A percentile compares a stretch with the other conserved stretches of the same genome.
phyloP scores from a whole-genome alignment of 2,797 vertebrate genomes.

The Adelosebastes latens region DNA sequence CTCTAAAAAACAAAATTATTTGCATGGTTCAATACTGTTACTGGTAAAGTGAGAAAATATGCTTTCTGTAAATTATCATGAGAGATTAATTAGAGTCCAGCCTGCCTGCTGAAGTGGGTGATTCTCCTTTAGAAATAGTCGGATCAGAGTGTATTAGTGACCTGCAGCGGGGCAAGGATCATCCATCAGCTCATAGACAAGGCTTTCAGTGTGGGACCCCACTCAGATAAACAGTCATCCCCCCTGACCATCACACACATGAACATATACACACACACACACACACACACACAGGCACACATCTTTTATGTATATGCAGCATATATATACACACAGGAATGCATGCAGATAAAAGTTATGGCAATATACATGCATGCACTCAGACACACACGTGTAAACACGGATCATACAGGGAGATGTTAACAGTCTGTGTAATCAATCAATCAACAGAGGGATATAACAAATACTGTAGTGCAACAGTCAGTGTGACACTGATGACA shows the following conservation, averaged over 20 bases:
- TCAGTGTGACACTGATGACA: background rate
- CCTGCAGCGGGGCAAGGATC: slow-evolving; percentile 41
- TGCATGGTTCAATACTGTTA: background rate
- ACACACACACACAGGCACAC: slow-evolving; percentile 29
- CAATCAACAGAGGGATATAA: background rate
- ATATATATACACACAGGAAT: slow-evolving; percentile 42
- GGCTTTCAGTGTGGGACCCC: slow-evolving; percentile 71
- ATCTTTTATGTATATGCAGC: slow-evolving; percentile 26
- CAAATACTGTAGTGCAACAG: slow-evolving; percentile 10
- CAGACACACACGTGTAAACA: slow-evolving; percentile 26
- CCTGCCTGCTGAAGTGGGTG: slow-evolving; percentile 3
- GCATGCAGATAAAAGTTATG: slow-evolving; percentile 51
- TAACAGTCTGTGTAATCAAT: slow-evolving; percentile 10
- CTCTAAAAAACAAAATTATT: background rate
- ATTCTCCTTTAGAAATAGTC: background rate
- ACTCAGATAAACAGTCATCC: slow-evolving; percentile 72
- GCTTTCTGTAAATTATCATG: background rate
- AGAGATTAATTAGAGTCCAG: background rate
- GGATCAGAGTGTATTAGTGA: slow-evolving; percentile 45
- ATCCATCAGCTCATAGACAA: slow-evolving; percentile 75
- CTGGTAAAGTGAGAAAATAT: background rate
- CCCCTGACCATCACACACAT: slow-evolving; percentile 35
- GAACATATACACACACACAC: slow-evolving; percentile 39
- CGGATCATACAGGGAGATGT: slow-evolving; percentile 11
- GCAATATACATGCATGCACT: slow-evolving; percentile 31